Evolutionary conservation across 2,113 vertebrate species (phyloP).

Genomic region (Lucifuga dentata): DNA sequence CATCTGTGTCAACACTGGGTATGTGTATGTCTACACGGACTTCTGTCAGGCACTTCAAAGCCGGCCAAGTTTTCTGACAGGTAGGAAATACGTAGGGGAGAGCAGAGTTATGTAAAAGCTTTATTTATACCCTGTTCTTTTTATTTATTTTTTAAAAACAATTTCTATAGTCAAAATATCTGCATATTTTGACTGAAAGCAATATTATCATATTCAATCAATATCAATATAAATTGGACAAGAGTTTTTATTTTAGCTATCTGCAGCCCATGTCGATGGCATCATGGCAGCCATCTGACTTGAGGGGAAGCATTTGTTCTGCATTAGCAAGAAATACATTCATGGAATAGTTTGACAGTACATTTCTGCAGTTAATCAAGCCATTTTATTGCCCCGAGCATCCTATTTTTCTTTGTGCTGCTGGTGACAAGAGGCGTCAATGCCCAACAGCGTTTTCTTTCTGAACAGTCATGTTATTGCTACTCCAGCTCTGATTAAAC

Average conservation of each 20-base stretch:
- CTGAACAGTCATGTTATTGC: neutral
- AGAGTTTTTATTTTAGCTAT: too few relatives aligned
- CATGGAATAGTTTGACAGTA: constrained; percentile 1
- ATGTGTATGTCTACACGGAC: constrained; percentile 26
- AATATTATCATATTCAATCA: too few relatives aligned
- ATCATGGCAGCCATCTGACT: too few relatives aligned
- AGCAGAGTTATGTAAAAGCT: constrained; percentile 20
- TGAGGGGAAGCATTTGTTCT: too few relatives aligned
- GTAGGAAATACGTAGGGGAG: constrained; percentile 35
- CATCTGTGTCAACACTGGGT: constrained; percentile 71
- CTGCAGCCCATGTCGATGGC: too few relatives aligned
- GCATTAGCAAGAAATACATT: constrained; percentile 3
- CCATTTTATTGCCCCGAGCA: neutral
- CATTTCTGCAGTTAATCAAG: neutral
- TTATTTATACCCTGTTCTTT: constrained; percentile 5
- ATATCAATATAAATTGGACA: too few relatives aligned
- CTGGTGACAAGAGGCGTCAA: neutral
- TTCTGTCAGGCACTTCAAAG: constrained; percentile 36
- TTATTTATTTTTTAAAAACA: neutral
- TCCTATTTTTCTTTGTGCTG: too few relatives aligned
- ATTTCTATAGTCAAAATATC: too few relatives aligned
- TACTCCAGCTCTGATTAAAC: constrained; percentile 11
- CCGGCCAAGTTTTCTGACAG: constrained; percentile 35
- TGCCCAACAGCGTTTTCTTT: neutral
- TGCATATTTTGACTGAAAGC: too few relatives aligned